Evolutionary conservation across 1,140 invertebrate genomes (phyloP), one percentile per base, ranked within the genome.

Genomic region (Cyclargus thomasi): DNA sequence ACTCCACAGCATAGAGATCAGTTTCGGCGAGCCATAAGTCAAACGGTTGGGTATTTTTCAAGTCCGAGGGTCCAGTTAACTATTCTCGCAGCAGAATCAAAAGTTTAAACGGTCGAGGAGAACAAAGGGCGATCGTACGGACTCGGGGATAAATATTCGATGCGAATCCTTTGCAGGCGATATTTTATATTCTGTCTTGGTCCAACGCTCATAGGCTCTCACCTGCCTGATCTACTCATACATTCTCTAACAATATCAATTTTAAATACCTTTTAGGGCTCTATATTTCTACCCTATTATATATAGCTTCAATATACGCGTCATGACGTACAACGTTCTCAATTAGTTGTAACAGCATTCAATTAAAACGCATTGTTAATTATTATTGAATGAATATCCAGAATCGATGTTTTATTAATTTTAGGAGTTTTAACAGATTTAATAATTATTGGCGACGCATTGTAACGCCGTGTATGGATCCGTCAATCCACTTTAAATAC

Each of bases 101-200:
- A 90, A 90, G 88, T 90, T 90, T 90, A 90, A 90, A 90, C 88
- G 88, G 85, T 77, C 85, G 81, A 74, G 74, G 84, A 85, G 85
- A 90, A 90, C 86, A 90, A 90, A 88, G 84, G 83, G 74, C 75
- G 79, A 68, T 84, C 80, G 85, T 85, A 86, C 83, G 80, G 76
- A 72, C 79, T 80, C 81, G 74, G 80, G 81, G 82, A 90, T 90
- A 88, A 88, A 90, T 90, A 88, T 88, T 88, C 84, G 83, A 88
- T 87, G 80, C 77, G 86, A 90, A 90, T 88, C 86, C 86, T 90
- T 90, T 88, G 78, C 79, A 88, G 76, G 82, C 77, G 76, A 88
- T 90, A 88, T 88, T 88, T 90, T 88, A 87, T 87, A 82, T 71
- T 78, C 83, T 86, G 81, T 86, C 81, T 75, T 76, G 67, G 71